Percentiles rank a stretch among this genome's conserved stretches.
Evolutionary conservation across 2,113 vertebrate species (phyloP).

Genomic region (Phalacrocorax aristotelis): DNA sequence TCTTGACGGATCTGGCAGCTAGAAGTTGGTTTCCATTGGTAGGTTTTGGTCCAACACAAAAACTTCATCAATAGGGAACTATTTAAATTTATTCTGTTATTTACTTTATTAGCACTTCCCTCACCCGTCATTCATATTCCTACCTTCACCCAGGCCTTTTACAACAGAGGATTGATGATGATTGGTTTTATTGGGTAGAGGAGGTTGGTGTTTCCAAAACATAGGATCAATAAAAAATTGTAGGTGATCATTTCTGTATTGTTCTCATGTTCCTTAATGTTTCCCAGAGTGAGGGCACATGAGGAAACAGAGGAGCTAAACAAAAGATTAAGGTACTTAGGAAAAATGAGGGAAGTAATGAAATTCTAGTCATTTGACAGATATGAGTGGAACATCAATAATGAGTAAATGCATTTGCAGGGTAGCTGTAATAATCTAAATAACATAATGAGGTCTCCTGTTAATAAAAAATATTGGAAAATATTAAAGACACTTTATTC

Average conservation of each 20-base stretch:
- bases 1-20: neutral
- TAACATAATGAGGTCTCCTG: conserved; percentile 3
- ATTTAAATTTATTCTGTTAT: neutral
- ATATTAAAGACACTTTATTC: neutral
- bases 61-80: neutral
- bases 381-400: conserved; percentile 22
- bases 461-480: conserved; percentile 7
- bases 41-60: neutral
- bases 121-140: neutral
- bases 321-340: conserved; percentile 35
- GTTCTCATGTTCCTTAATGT: neutral
- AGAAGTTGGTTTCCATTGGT: neutral
- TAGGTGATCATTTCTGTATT: neutral
- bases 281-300: neutral
- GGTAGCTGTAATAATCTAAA: conserved; percentile 20
- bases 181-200: neutral
- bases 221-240: neutral
- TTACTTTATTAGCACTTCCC: neutral
- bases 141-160: neutral
- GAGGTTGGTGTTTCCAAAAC: neutral
- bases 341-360: conserved; percentile 25
- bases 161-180: neutral
- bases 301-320: conserved; percentile 14
- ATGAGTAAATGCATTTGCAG: conserved; percentile 17
- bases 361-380: conserved; percentile 47